Evolutionary conservation across 2,797 vertebrate genomes (phyloP), one percentile per base, ranked within the genome.

Genomic region (Craterocephalus amniculus): DNA sequence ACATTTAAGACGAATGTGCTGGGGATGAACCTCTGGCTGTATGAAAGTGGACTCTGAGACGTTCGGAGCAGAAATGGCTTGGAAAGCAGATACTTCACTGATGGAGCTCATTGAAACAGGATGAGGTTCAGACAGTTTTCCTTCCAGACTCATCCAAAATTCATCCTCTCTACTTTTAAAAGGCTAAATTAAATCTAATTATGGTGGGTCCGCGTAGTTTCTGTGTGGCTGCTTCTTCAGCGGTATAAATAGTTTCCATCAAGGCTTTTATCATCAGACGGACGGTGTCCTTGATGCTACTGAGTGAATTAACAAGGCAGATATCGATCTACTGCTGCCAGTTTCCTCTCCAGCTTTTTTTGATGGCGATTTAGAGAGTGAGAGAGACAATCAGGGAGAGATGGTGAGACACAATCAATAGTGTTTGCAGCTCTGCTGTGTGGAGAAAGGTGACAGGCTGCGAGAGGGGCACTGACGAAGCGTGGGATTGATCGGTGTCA

Each of bases 281-380:
- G 83, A 79, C 70, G 68, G 60, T 70, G 88, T 89, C 90, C 88
- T 90, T 87, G 88, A 89, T 89, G 78, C 65, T 20, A 75, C 84
- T 73, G 83, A 85, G 85, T 87, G 88, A 90, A 91, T 91, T 91
- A 91, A 91, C 87, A 87, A 90, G 87, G 79, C 89, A 74, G 55
- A 67, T 87, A 91, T 92, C 10, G 91, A 92, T 89, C 75, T 29
- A 29, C 52, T 13, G 72, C 82, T 70, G 76, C 3, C 36, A 85
- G 85, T 89, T 92, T 91, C 84, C 88, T 86, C 78, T 87, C 76
- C 74, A 84, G 85, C 75, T 83, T 86, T 89, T 85, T 88, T 85
- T 81, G 80, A 88, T 86, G 85, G 83, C 79, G 87, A 84, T 88
- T 83, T 79, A 86, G 70, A 76, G 81, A 68, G 87, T 8, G 83